Conservation (phyloP, 2,888 invertebrate genomes). For the Ligdia adustata region DNA sequence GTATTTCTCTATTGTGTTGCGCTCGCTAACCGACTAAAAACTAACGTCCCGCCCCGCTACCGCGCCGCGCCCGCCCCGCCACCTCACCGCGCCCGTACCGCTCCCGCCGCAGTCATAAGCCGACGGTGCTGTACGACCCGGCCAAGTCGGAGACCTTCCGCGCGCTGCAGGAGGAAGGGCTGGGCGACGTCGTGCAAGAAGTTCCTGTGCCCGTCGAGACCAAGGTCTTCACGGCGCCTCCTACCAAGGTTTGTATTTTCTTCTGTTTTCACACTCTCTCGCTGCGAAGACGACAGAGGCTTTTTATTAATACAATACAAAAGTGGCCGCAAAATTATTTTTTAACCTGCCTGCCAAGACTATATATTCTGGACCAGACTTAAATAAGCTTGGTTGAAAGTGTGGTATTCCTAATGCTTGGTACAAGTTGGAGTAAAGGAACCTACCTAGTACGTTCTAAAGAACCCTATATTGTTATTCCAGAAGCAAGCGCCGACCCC, state of each 20-base stretch:
- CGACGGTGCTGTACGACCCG: conserved; percentile 92
- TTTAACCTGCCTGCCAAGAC: no score
- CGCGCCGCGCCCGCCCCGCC: conserved; percentile 39
- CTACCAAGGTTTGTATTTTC: conserved; percentile 75
- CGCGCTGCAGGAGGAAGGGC: conserved; percentile 91
- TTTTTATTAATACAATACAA: no score
- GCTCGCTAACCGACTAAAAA: conserved; percentile 81
- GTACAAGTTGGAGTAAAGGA: no score
- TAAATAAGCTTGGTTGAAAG: no score
- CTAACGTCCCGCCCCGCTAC: conserved; percentile 64
- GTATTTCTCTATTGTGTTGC: conserved; percentile 67
- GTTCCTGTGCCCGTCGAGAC: conserved; percentile 88
- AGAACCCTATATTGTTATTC: conserved; percentile 11
- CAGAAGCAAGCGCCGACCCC: conserved; percentile 72
- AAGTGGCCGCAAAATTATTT: no score
- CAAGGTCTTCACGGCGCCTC: conserved; percentile 90
- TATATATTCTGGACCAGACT: no score
- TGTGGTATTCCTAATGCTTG: no score
- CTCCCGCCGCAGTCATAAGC: conserved; percentile 81
- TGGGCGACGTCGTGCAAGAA: conserved; percentile 87
- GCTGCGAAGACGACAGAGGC: no score
- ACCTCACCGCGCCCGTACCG: conserved; percentile 35
- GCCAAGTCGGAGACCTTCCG: conserved; percentile 94
- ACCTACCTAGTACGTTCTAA: no score
- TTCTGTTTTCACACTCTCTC: not conserved